A percentile compares a stretch with the other conserved stretches of the same genome.
These are phyloP conservation scores for Scaptomyza cyrtandrae DNA, from an alignment of 2,888 invertebrate genomes.

Conservation along the genomic window DNA sequence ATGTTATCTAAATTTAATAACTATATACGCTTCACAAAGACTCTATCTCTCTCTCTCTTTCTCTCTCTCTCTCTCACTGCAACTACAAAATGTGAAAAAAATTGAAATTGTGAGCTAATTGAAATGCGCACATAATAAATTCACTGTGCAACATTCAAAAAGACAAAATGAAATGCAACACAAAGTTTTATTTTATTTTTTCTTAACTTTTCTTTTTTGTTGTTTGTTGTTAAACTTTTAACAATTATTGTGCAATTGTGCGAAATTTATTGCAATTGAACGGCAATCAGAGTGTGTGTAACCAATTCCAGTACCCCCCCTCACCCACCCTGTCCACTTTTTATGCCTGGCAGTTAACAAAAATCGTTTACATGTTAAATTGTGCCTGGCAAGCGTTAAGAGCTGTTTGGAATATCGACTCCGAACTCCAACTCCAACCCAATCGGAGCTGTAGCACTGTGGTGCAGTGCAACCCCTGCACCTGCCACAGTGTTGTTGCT, in stretches of 20 bases:
- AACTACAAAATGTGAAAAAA: neutral
- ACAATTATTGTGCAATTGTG: conserved; percentile 82
- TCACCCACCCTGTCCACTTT: neutral
- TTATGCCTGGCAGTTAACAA: conserved; percentile 61
- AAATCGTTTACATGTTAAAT: conserved; percentile 82
- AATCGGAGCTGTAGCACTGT: conserved; percentile 18
- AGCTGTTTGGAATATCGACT: conserved; percentile 52
- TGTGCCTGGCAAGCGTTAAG: conserved; percentile 70
- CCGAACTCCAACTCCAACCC: conserved; percentile 46
- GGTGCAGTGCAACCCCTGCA: neutral
- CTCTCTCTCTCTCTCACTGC: neutral
- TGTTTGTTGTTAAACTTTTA: conserved; percentile 75
- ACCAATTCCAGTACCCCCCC: conserved; percentile 3
- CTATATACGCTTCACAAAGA: no score
- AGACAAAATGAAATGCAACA: conserved; percentile 16
- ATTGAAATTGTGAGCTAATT: conserved; percentile 39
- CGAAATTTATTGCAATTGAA: conserved; percentile 81
- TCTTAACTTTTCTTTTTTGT: conserved; percentile 26
- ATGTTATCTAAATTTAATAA: neutral
- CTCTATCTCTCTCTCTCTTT: neutral
- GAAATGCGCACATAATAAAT: conserved; percentile 45
- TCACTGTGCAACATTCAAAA: conserved; percentile 4
- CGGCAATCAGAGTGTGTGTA: conserved; percentile 74
- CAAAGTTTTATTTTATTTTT: conserved; percentile 10
- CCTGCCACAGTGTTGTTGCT: conserved; percentile 9